A percentile compares a stretch with the other conserved stretches of the same genome.
Evolutionary conservation across 2,797 vertebrate species (phyloP).

Genomic region (Rhabdophis nuchalis): DNA sequence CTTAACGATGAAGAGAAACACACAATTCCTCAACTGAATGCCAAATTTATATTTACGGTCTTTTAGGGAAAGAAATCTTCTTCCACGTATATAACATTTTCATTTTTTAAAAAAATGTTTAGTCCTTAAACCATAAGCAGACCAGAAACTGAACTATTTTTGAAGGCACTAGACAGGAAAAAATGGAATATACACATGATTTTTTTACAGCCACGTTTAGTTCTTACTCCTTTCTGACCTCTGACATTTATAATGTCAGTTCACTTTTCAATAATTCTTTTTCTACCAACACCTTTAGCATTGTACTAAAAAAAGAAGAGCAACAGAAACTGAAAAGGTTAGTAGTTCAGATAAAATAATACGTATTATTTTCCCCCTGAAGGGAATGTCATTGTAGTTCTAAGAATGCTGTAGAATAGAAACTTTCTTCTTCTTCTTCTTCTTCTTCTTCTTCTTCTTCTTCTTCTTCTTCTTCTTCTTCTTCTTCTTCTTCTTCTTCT

Average conservation of each 20-base stretch:
- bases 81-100: constrained; percentile 36
- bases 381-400: constrained; percentile 37
- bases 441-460: too few relatives aligned
- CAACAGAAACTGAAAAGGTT: constrained; percentile 44
- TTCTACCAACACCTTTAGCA: constrained; percentile 48
- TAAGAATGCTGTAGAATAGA: constrained; percentile 28
- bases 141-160: constrained; percentile 35
- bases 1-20: constrained; percentile 27
- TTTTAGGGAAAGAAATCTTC: constrained; percentile 24
- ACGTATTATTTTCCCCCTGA: constrained; percentile 37
- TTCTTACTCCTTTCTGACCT: constrained; percentile 29
- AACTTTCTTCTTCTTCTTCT: neutral
- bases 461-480: too few relatives aligned
- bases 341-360: constrained; percentile 32
- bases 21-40: constrained; percentile 15
- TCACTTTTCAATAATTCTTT: constrained; percentile 47
- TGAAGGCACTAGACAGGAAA: constrained; percentile 31
- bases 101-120: neutral
- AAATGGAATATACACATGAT: constrained; percentile 42
- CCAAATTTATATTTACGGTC: neutral
- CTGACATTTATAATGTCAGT: constrained; percentile 50
- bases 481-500: too few relatives aligned
- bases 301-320: constrained; percentile 35
- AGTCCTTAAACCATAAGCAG: constrained; percentile 31
- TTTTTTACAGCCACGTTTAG: constrained; percentile 41